A percentile compares a stretch with the other conserved stretches of the same genome.
Evolutionary conservation across 2,888 invertebrate genomes (phyloP).

Genomic region (Drosophila quinaria): DNA sequence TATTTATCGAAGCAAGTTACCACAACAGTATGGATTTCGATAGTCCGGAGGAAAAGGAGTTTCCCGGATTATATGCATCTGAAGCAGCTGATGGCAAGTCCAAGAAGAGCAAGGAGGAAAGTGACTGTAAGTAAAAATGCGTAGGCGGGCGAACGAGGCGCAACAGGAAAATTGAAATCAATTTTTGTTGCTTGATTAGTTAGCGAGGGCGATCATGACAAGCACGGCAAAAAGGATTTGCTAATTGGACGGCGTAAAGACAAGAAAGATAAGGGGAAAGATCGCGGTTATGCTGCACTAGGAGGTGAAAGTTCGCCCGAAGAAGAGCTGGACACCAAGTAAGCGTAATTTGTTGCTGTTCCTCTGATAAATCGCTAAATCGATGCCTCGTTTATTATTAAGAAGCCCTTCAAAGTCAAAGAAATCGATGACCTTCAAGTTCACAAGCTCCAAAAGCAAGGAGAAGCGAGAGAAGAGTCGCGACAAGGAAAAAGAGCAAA

Average conservation of each 20-base stretch:
- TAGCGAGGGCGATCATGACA: conserved; percentile 93
- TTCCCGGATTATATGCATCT: conserved; percentile 94
- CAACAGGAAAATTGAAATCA: conserved; percentile 29
- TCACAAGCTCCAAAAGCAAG: conserved; percentile 93
- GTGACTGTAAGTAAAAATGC: conserved; percentile 89
- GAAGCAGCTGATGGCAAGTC: conserved; percentile 87
- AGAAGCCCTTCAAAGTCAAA: conserved; percentile 89
- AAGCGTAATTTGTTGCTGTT: conserved; percentile 40
- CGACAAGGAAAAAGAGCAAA: conserved; percentile 85
- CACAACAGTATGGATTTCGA: conserved; percentile 83
- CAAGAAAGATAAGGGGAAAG: conserved; percentile 92
- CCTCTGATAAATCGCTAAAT: neutral
- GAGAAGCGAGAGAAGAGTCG: conserved; percentile 93
- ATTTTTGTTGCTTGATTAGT: conserved; percentile 86
- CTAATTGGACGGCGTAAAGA: conserved; percentile 92
- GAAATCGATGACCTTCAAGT: conserved; percentile 95
- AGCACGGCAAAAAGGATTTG: conserved; percentile 92
- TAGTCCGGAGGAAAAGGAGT: conserved; percentile 96
- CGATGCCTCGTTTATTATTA: neutral
- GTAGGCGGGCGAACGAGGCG: conserved; percentile 3
- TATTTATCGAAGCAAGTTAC: conserved; percentile 34
- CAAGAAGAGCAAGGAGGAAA: conserved; percentile 89
- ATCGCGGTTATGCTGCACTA: conserved; percentile 95
- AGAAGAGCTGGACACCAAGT: conserved; percentile 94
- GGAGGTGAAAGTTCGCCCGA: conserved; percentile 96